Percentiles rank a stretch among this genome's conserved stretches.
Evolutionary conservation across 2,888 invertebrate species (phyloP).

Genomic region (Drosophila helvetica): DNA sequence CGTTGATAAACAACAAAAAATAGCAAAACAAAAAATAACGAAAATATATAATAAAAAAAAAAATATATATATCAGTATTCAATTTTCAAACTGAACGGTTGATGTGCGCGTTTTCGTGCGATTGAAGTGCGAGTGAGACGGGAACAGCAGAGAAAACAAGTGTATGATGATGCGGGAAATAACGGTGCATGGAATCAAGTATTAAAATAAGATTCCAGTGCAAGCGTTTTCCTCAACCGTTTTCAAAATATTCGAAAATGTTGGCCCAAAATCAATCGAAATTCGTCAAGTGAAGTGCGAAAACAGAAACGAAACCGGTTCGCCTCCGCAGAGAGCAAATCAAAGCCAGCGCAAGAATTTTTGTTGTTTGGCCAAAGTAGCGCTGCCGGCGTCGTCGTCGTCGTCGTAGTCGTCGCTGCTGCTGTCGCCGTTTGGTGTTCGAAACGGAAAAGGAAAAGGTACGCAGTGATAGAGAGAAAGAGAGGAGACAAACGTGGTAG

Average conservation of each 20-base stretch:
- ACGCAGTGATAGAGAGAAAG: constrained; percentile 28
- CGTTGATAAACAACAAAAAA: background rate
- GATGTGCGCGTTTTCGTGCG: constrained; percentile 32
- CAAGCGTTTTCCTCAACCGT: background rate
- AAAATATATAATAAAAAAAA: background rate
- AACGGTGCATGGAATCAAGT: constrained; percentile 63
- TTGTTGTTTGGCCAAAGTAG: constrained; percentile 46
- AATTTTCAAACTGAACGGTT: constrained; percentile 31
- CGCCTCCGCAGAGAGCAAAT: constrained; percentile 59
- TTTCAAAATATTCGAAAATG: constrained; percentile 9
- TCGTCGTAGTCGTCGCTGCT: background rate
- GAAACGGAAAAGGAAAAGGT: constrained; percentile 63
- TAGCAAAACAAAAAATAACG: background rate
- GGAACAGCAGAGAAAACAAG: constrained; percentile 32
- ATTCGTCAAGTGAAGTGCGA: constrained; percentile 71
- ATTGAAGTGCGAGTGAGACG: constrained; percentile 57
- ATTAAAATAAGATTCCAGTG: constrained; percentile 5
- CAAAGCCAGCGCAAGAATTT: constrained; percentile 57
- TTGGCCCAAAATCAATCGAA: constrained; percentile 43
- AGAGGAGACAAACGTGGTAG: constrained; percentile 36
- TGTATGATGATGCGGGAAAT: constrained; percentile 52
- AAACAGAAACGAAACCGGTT: constrained; percentile 75
- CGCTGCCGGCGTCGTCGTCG: constrained; percentile 14
- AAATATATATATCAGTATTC: background rate
- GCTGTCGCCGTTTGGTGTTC: constrained; percentile 19